Percentiles rank a stretch among this genome's conserved stretches.
phyloP scores from a whole-genome alignment of 2,888 invertebrate species.

The Trissolcus japonicus region DNA sequence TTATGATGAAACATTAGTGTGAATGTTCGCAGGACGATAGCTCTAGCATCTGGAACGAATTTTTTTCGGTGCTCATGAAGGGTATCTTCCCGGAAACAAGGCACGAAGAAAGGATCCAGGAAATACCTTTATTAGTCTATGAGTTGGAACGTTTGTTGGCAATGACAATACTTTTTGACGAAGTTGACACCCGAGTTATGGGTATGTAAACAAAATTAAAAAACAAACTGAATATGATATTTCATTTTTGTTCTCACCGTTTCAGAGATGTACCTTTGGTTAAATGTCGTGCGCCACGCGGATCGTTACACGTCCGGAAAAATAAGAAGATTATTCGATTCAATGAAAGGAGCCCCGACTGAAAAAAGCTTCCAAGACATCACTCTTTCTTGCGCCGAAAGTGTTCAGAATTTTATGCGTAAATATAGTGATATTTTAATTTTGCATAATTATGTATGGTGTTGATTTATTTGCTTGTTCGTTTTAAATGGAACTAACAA shows the following conservation, averaged over 20 bases:
- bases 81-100: constrained; percentile 2
- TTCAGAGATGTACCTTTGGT: constrained; percentile 9
- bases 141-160: constrained; percentile 2
- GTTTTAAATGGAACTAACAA: not conserved
- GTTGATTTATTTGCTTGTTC: not conserved
- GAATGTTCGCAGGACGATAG: not conserved
- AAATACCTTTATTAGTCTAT: constrained; percentile 1
- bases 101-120: not conserved
- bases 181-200: constrained; percentile 12
- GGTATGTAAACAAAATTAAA: constrained; percentile 14
- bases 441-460: not conserved
- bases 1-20: not conserved
- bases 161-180: constrained; percentile 27
- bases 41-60: constrained; percentile 14
- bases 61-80: constrained; percentile 13
- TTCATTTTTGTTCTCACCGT: not conserved
- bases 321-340: not conserved
- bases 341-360: not conserved
- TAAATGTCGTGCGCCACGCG: not conserved
- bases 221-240: constrained; percentile 1
- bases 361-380: not conserved
- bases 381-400: constrained; percentile 11
- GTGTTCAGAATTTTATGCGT: constrained; percentile 26
- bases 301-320: not conserved
- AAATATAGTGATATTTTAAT: constrained; percentile 11